Evolutionary conservation across 2,888 invertebrate species (phyloP).

Genomic region (Notodromas monacha): DNA sequence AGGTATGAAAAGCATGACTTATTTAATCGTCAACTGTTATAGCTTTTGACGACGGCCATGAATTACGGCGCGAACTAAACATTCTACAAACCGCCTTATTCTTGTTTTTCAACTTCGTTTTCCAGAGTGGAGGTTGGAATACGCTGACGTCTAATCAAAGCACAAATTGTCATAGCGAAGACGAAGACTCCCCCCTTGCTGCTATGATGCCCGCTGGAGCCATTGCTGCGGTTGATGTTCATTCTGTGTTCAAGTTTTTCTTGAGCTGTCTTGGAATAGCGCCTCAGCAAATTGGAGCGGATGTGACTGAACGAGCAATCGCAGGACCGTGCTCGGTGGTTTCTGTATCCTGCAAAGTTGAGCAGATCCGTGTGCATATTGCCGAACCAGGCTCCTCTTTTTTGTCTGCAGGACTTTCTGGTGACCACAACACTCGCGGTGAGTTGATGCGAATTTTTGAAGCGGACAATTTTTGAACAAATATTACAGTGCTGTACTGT

Average conservation of each 20-base stretch:
- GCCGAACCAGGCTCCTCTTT: no score
- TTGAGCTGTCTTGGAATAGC: slow-evolving; percentile 59
- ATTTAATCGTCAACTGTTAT: no score
- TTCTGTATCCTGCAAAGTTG: slow-evolving; percentile 30
- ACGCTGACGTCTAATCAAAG: slow-evolving; percentile 8
- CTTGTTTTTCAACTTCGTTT: no score
- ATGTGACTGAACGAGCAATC: slow-evolving; percentile 7
- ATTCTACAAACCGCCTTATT: no score
- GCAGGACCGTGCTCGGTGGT: slow-evolving; percentile 12
- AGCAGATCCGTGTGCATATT: slow-evolving; percentile 63
- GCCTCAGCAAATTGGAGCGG: slow-evolving; percentile 48
- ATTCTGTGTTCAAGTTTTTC: slow-evolving; percentile 69
- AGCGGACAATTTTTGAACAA: no score
- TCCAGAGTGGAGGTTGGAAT: slow-evolving; percentile 15
- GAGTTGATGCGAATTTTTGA: no score
- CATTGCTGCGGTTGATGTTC: slow-evolving; percentile 40
- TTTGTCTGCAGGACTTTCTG: no score
- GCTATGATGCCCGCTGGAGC: neutral
- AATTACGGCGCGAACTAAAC: no score
- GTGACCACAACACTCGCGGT: no score
- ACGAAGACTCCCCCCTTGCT: neutral
- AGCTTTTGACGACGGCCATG: no score
- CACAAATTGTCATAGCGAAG: slow-evolving; percentile 1
- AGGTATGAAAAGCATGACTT: no score
- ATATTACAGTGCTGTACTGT: no score